Percentiles rank a stretch among this genome's conserved stretches.
phyloP scores from a whole-genome alignment of 2,888 invertebrate species.

The Alloscopus bannaensis region DNA sequence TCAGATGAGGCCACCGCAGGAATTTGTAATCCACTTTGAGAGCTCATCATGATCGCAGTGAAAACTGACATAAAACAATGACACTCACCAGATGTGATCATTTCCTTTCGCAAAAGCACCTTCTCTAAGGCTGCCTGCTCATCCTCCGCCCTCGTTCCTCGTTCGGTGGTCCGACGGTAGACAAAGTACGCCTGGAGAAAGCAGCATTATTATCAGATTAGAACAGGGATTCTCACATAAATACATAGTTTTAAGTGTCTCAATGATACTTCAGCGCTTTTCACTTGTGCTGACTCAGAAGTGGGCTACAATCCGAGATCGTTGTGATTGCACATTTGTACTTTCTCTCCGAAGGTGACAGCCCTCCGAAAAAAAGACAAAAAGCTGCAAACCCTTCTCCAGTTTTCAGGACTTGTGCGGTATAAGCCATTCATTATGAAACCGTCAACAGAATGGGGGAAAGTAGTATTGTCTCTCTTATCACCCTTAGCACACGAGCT shows the following conservation, averaged over 20 bases:
- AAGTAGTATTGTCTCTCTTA: slow-evolving; percentile 15
- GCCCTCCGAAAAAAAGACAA: too few relatives aligned
- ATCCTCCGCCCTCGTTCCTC: slow-evolving; percentile 39
- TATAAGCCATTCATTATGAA: slow-evolving; percentile 8
- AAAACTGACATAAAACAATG: not conserved
- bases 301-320: too few relatives aligned
- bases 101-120: slow-evolving; percentile 55
- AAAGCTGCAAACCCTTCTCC: too few relatives aligned
- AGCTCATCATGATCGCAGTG: slow-evolving; percentile 24
- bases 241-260: too few relatives aligned
- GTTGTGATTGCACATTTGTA: too few relatives aligned
- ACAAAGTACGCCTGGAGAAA: slow-evolving; percentile 45
- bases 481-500: too few relatives aligned
- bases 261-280: too few relatives aligned
- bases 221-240: too few relatives aligned
- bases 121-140: slow-evolving; percentile 59
- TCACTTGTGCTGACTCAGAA: too few relatives aligned
- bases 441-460: slow-evolving; percentile 5
- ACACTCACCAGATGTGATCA: slow-evolving; percentile 46
- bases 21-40: slow-evolving; percentile 23
- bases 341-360: too few relatives aligned
- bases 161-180: slow-evolving; percentile 32
- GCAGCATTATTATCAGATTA: slow-evolving; percentile 24
- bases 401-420: too few relatives aligned
- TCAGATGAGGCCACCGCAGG: too few relatives aligned